Base-by-base conservation (phyloP, 2,797 vertebrate species). In the Heliangelus exortis region DNA sequence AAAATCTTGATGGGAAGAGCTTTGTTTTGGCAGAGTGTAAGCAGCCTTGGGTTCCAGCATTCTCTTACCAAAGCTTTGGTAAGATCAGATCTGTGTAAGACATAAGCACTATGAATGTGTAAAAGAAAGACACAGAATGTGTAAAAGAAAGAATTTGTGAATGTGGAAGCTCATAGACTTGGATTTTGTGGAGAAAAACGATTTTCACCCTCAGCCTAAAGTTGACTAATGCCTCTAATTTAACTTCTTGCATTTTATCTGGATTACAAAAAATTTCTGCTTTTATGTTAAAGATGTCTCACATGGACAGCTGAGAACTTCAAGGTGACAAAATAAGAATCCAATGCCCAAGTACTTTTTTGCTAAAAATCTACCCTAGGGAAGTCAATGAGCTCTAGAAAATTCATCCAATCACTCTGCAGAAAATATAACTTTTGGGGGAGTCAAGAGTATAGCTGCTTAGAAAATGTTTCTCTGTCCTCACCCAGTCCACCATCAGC, bases 1-100 rank as follows among this genome's bases (percentile, higher is more conserved):
- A 90, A 84, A 72, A 16, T 19, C 33, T 67, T 80, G 29, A 45
- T 45, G 31, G 57, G 41, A 91, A 94, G 23, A 83, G 34, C 15
- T 74, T 36, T 20, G 12, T 29, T 92, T 75, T 58, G 26, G 15
- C 39, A 75, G 45, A 84, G 57, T 83, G 79, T 84, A 75, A 84
- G 50, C 71, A 20, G 7, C 63, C 43, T 22, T 83, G 25, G 12
- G 29, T 63, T 78, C 48, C 48, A 67, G 50, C 2, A 3, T 17
- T 59, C 45, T 61, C 69, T 87, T 57, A 63, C 17, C 85, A 47
- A 75, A 54, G 18, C 17, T 51, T 57, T 76, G 12, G 39, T 73
- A 65, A 54, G 33, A 80, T 62, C 4, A 6, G 39, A 80, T 72
- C n/a, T 43, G 2, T 51, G 3, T 39, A 36, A 68, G 43, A 31